These are phyloP conservation scores for Drosophila rubida DNA, from an alignment of 2,888 invertebrate species.

Conservation along the genomic window DNA sequence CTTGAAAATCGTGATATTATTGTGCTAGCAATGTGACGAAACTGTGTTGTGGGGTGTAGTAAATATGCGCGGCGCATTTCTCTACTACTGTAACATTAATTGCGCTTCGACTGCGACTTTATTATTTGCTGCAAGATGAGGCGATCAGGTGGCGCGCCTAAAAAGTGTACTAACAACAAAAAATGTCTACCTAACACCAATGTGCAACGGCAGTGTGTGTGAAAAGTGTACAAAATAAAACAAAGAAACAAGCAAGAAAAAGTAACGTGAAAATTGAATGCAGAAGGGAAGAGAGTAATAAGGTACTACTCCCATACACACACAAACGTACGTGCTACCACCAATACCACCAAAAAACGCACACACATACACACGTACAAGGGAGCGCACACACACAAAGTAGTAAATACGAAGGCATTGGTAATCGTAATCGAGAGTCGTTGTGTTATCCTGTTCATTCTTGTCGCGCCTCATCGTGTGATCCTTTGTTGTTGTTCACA, in stretches of 20 bases:
- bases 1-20: background rate
- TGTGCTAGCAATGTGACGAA: slow-evolving; percentile 35
- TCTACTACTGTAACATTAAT: slow-evolving; percentile 67
- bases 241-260: slow-evolving; percentile 6
- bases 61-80: slow-evolving; percentile 69
- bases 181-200: slow-evolving; percentile 32
- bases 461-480: slow-evolving; percentile 57
- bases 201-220: slow-evolving; percentile 53
- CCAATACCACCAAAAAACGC: slow-evolving; percentile 23
- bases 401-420: slow-evolving; percentile 40
- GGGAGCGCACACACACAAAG: slow-evolving; percentile 19
- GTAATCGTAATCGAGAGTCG: slow-evolving; percentile 33
- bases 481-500: slow-evolving; percentile 59
- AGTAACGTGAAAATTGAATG: slow-evolving; percentile 40
- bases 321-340: slow-evolving; percentile 48
- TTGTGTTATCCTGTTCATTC: slow-evolving; percentile 59
- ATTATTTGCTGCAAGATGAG: slow-evolving; percentile 63
- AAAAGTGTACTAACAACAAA: slow-evolving; percentile 51
- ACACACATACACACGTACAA: slow-evolving; percentile 22
- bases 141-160: slow-evolving; percentile 65
- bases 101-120: slow-evolving; percentile 61
- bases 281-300: slow-evolving; percentile 32
- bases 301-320: slow-evolving; percentile 43
- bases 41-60: slow-evolving; percentile 34
- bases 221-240: slow-evolving; percentile 34